A percentile compares a stretch with the other conserved stretches of the same genome.
These are phyloP conservation scores for Cardinalis cardinalis DNA, from an alignment of 2,113 vertebrate species.

Conservation along the genomic window DNA sequence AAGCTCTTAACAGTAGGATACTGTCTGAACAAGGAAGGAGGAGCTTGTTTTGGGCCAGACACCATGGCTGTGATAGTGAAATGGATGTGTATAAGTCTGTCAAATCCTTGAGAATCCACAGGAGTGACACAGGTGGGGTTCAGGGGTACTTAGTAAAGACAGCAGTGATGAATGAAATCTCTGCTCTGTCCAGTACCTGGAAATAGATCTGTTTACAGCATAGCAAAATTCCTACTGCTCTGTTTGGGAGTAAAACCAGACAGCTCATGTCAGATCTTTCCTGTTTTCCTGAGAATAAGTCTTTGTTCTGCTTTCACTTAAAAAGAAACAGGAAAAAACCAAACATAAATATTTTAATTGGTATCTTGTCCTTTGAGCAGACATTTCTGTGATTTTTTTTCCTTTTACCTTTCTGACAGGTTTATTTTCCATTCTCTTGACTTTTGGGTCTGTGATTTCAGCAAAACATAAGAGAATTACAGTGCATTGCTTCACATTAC, in stretches of 20 bases:
- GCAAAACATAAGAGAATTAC: neutral
- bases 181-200: neutral
- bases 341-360: neutral
- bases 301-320: neutral
- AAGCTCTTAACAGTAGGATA: neutral
- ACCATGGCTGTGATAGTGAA: neutral
- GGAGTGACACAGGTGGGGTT: neutral
- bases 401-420: neutral
- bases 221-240: neutral
- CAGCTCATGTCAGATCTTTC: neutral
- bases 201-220: neutral
- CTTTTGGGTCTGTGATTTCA: neutral
- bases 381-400: neutral
- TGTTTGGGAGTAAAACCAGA: neutral
- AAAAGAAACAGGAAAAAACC: neutral
- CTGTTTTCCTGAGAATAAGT: neutral
- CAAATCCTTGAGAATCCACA: neutral
- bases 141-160: neutral
- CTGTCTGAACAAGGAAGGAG: neutral
- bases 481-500: neutral
- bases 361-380: neutral
- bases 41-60: neutral
- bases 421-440: neutral
- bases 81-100: neutral
- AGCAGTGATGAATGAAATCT: neutral